Base-by-base conservation (phyloP, 2,797 vertebrate genomes). In the Morus bassanus region DNA sequence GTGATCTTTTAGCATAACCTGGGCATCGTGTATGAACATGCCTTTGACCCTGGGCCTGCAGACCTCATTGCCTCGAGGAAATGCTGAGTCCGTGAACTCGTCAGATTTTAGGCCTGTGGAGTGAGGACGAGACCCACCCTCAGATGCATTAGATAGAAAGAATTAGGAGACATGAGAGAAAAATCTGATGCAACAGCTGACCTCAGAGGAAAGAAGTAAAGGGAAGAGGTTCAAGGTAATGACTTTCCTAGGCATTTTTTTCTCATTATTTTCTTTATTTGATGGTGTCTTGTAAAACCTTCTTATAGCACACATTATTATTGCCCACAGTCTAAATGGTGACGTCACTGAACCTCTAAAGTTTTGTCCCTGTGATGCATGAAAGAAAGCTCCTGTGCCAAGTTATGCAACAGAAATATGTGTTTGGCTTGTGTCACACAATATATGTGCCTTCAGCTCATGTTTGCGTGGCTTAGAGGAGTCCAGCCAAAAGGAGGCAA, bases 41-140 rank as follows among this genome's bases (percentile, higher is more conserved):
- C 59, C 93, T 82, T 46, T 45, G 81, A 95, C 89, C 93, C 69
- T 81, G 83, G 61, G 83, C 89, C 79, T 53, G 75, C 45, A 93
- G 95, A 78, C 80, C 60, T 94, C 74, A 41, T 10, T 54, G 95
- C 95, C 83, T 91, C 2, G 1, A 88, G 94, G 92, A 79, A 90
- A 80, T 85, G 86, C 83, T 90, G 85, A 94, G 91, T 54, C 82
- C 85, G 0, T 84, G 93, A 95, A 85, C 63, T 80, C 15, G 7
- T 8, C 56, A 87, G 88, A 13, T 84, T 93, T 59, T 31, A 60
- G 94, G 91, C 91, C 1, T n/a, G 79, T 85, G 89, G 65, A 88
- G 94, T 65, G 75, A 92, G 83, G 94, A 90, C 0, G 9, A 60
- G 94, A 93, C 87, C 94, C 93, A 95, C 96, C 96, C 89, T 72